Conservation (phyloP, 2,797 vertebrate species). For the Hafferia zeledoni region DNA sequence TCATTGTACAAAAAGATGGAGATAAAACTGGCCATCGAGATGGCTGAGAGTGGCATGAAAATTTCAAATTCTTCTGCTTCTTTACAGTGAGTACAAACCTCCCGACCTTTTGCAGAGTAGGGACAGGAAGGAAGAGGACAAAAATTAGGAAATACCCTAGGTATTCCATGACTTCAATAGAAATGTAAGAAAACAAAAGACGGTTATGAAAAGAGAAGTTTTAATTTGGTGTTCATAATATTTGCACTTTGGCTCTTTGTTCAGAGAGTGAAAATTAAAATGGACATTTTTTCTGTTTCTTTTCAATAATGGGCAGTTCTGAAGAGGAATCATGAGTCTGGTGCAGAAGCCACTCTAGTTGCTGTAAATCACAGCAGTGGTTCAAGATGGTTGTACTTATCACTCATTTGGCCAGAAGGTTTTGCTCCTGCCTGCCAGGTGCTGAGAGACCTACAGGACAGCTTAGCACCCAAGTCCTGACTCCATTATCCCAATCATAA, state of each 20-base stretch:
- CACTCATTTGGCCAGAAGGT: background rate
- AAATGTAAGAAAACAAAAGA: background rate
- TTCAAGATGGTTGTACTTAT: background rate
- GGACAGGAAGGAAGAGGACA: background rate
- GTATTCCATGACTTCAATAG: background rate
- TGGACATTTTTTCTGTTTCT: background rate
- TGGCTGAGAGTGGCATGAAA: conserved; percentile 86
- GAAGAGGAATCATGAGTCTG: background rate
- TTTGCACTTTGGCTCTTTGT: background rate
- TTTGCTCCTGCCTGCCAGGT: background rate
- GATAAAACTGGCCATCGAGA: conserved; percentile 91
- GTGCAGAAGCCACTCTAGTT: background rate
- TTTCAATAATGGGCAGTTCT: background rate
- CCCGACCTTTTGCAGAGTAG: background rate
- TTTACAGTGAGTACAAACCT: conserved; percentile 78
- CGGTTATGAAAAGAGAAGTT: background rate
- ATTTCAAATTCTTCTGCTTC: conserved; percentile 75
- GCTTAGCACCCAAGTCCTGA: background rate
- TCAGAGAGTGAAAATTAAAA: background rate
- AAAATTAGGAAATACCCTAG: background rate
- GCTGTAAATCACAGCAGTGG: background rate
- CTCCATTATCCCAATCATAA: background rate
- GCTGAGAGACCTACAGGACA: background rate
- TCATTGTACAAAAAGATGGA: conserved; percentile 95
- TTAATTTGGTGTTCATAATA: background rate